Evolutionary conservation across 2,888 invertebrate species (phyloP), one percentile per base, ranked within the genome.

Genomic region (Charanyca ferruginea): DNA sequence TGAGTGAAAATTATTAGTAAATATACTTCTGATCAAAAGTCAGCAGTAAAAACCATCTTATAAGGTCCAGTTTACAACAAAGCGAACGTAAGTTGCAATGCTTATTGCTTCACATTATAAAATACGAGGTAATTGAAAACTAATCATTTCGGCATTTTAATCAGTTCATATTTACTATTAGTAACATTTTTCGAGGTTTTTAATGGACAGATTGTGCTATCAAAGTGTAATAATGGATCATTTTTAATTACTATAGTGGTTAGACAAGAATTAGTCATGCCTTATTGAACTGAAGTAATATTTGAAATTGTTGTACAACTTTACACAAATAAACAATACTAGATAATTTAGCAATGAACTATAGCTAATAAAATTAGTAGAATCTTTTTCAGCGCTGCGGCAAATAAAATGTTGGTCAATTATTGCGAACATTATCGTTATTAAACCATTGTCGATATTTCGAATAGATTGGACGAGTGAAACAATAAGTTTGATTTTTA

Each of bases 61-160:
- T 76, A 81, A 78, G 77, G 81, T 82, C 73, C 73, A 79, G 61
- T 79, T 67, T 75, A 51, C 61, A 79, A 77, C 57, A 67, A 64
- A 53, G 44, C 58, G 57, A 63, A 77, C 61, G 45, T 54, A 63
- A 70, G 32, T 61, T 54, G 71, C 72, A 57, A 74, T 66, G 62
- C 61, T 59, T 78, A 63, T 70, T 66, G 67, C 66, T 61, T 60
- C 59, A 61, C 18, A 62, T 47, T 38, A 45, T 52, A 11, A 66
- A 63, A 64, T 54, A 67, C 41, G 49, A 67, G 44, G 52, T 77
- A 64, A 69, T 66, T 57, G 59, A 62, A 57, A 65, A 74, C 41
- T 66, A 71, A 79, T 66, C 1, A 61, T 47, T 57, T 52, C 41
- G 32, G 38, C 42, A 69, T 73, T 62, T 67, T 41, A 58, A 66